Base-by-base conservation (phyloP, 2,113 vertebrate genomes). In the Corythoichthys intestinalis region DNA sequence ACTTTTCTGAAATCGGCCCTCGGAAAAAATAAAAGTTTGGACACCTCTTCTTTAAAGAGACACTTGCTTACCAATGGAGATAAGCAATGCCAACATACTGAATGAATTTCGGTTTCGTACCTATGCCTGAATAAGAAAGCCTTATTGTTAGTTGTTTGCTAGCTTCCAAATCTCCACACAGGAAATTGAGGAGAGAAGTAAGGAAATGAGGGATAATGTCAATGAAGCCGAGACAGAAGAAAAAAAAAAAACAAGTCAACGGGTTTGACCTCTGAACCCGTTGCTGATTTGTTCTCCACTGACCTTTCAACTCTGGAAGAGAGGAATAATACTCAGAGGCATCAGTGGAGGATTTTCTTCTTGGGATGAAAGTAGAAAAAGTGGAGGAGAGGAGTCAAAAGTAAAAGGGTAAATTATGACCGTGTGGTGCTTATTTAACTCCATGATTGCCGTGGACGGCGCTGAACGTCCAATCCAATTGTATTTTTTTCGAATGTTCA, bases 231-330 rank as follows among this genome's bases (percentile, higher is more conserved):
- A 12, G 73, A 61, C 59, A 20, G 61, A 44, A 46, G 9, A 63
- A 63, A 15, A n/a, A 14, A 46, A 63, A 46, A 75, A 57, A 75
- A 58, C 63, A 60, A 71, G 57, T 58, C 64, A 38, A 38, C 50
- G 41, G 39, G 52, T 44, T 61, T 53, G 59, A 84, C 62, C 79
- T 81, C 70, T 73, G 80, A 83, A 79, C 81, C 59, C 71, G 49
- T 15, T 54, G 56, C 74, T 48, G 71, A 87, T 86, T 83, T 78
- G 82, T 84, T 78, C 75, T 70, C 61, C 39, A 47, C 65, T 83
- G 81, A 87, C 78, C 82, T 85, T 80, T 89, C 39, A 80, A 77
- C 78, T 85, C 65, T 53, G 13, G 52, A 54, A 73, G 48, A 58
- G 66, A 58, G 61, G 20, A 70, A 80, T 78, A 83, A 77, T 65